Conservation (phyloP, 2,113 vertebrate species). For the Pygoscelis antarcticus region DNA sequence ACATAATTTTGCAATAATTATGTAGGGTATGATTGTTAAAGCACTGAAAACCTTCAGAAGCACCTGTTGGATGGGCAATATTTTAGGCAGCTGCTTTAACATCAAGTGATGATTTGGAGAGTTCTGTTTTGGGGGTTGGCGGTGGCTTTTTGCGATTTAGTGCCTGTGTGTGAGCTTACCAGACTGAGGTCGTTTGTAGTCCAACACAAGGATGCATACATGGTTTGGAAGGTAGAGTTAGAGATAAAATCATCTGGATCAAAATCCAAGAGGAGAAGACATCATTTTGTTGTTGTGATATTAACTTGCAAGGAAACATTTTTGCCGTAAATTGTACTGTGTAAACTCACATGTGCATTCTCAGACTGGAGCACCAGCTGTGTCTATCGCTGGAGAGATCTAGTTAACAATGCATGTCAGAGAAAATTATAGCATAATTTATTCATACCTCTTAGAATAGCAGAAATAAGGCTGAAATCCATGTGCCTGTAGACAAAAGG, state of each 20-base stretch:
- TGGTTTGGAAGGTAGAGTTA: background rate
- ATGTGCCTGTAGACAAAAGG: background rate
- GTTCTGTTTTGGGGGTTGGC: background rate
- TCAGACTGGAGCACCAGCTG: slow-evolving; percentile 5
- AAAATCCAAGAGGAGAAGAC: background rate
- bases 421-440: slow-evolving; percentile 13
- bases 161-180: background rate
- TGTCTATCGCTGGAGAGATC: background rate
- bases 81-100: background rate
- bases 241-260: slow-evolving; percentile 37
- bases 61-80: background rate
- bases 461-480: slow-evolving; percentile 15
- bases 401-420: background rate
- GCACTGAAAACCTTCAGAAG: background rate
- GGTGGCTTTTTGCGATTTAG: background rate
- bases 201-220: background rate
- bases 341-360: background rate
- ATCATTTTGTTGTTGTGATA: background rate
- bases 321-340: background rate
- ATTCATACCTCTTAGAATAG: background rate
- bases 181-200: background rate
- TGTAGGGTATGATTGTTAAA: background rate
- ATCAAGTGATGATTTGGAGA: background rate
- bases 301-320: background rate
- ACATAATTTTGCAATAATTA: background rate